A percentile compares a stretch with the other conserved stretches of the same genome.
Evolutionary conservation across 2,797 vertebrate species (phyloP).

Genomic region (Synaphobranchus kaupii): DNA sequence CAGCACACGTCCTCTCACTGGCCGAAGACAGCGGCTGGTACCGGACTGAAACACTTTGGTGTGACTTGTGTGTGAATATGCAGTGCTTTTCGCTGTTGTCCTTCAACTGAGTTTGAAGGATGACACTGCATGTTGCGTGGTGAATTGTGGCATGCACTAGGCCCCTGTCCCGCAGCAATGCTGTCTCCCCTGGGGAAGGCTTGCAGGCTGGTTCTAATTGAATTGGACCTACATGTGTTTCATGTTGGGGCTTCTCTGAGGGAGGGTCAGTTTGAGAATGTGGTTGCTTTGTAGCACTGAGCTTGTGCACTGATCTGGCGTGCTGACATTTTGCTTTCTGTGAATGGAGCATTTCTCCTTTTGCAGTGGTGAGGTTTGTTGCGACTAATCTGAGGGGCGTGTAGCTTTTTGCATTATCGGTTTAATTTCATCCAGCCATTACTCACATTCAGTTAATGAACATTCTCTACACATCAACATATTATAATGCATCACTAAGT

Average conservation of each 20-base stretch:
- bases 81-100: neutral
- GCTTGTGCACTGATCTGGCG: neutral
- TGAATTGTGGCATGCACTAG: neutral
- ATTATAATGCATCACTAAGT: neutral
- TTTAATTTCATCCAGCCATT: neutral
- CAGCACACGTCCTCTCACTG: neutral
- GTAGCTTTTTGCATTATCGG: neutral
- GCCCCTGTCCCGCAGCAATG: neutral
- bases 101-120: neutral
- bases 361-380: neutral
- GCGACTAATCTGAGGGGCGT: neutral
- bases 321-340: neutral
- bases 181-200: neutral
- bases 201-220: neutral
- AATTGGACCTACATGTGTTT: neutral
- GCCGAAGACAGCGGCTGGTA: conserved; percentile 26
- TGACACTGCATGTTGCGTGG: neutral
- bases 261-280: neutral
- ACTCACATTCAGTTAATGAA: neutral
- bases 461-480: neutral
- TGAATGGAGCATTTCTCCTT: neutral
- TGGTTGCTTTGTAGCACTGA: neutral
- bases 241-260: neutral
- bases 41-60: neutral
- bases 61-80: conserved; percentile 20